Conservation (phyloP, 2,113 vertebrate species). For the Oxygymnocypris stewartii region DNA sequence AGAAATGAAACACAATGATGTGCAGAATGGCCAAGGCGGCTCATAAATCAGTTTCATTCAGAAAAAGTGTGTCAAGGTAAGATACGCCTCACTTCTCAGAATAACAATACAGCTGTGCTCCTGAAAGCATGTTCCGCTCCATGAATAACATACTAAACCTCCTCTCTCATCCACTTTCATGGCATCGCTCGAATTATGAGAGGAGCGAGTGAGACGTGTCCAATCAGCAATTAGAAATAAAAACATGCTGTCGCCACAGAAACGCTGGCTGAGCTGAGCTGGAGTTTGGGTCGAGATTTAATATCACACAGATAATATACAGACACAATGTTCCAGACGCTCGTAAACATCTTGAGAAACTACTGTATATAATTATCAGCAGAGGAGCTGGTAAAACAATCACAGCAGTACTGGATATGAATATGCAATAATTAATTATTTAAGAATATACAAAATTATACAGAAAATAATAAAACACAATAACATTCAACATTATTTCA, state of each 20-base stretch:
- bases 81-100: constrained; percentile 17
- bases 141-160: background rate
- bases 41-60: background rate
- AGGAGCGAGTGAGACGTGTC: constrained; percentile 55
- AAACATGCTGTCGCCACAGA: constrained; percentile 67
- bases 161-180: background rate
- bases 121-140: background rate
- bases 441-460: too few species aligned
- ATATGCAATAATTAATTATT: too few species aligned
- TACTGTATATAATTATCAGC: background rate
- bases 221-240: constrained; percentile 61
- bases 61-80: constrained; percentile 17
- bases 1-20: background rate
- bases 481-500: too few species aligned
- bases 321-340: background rate
- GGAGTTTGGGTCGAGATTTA: constrained; percentile 58
- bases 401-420: background rate
- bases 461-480: too few species aligned
- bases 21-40: background rate
- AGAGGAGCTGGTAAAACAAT: background rate
- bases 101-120: background rate
- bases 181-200: constrained; percentile 64
- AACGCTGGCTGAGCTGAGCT: constrained; percentile 39
- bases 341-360: background rate
- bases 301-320: constrained; percentile 63